Evolutionary conservation across 2,888 invertebrate genomes (phyloP).

Genomic region (Synergus japonicus): DNA sequence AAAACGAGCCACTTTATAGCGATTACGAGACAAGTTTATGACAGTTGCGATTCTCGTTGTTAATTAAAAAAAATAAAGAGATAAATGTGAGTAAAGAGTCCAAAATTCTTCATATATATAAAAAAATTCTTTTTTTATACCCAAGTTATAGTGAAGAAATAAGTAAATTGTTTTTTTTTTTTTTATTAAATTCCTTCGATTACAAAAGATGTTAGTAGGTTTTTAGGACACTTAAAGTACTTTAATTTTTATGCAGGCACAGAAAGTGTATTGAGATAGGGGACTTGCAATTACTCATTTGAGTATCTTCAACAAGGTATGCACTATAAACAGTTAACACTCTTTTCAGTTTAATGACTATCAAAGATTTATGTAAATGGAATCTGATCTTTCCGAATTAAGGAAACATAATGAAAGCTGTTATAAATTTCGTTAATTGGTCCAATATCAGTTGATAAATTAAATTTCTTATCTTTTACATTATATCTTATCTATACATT

Average conservation of each 20-base stretch:
- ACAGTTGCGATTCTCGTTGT: constrained; percentile 13
- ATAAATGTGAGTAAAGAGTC: neutral
- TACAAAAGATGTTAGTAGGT: neutral
- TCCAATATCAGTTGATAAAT: neutral
- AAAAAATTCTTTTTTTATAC: no score
- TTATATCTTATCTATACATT: neutral
- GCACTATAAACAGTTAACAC: neutral
- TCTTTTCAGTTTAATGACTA: neutral
- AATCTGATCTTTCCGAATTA: neutral
- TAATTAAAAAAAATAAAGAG: constrained; percentile 10
- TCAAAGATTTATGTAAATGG: neutral
- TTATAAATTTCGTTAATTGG: neutral
- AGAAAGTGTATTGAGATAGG: constrained; percentile 6
- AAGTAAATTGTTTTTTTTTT: neutral
- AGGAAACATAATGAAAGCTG: neutral
- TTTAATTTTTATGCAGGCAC: neutral
- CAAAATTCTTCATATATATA: neutral
- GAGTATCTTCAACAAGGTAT: neutral
- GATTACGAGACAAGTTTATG: constrained; percentile 27
- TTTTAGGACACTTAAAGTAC: constrained; percentile 11
- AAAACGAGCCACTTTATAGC: constrained; percentile 43
- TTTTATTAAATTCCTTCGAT: neutral
- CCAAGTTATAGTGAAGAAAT: neutral
- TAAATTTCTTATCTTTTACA: neutral
- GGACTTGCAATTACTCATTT: neutral